Evolutionary conservation across 2,888 invertebrate species (phyloP).

Genomic region (Apodemia mormo): DNA sequence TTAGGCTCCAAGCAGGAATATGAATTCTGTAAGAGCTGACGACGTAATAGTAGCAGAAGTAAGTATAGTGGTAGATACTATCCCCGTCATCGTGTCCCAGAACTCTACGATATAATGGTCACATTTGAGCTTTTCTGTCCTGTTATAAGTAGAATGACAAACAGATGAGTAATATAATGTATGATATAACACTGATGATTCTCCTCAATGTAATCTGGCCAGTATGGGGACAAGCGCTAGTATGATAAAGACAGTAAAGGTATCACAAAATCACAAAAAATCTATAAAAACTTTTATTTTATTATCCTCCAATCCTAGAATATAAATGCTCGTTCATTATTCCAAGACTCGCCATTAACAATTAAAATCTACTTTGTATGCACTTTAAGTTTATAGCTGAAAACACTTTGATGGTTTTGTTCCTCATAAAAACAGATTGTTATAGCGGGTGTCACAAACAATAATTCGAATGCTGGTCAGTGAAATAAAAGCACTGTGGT

Average conservation of each 20-base stretch:
- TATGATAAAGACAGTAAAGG: slow-evolving; percentile 6
- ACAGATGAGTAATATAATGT: background rate
- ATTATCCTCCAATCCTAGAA: slow-evolving; percentile 54
- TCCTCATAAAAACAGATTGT: slow-evolving; percentile 68
- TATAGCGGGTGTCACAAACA: slow-evolving; percentile 31
- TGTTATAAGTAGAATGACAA: background rate
- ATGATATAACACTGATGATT: background rate
- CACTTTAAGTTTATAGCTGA: slow-evolving; percentile 42
- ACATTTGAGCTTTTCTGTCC: no score
- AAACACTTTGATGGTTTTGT: slow-evolving; percentile 51
- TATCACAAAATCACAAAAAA: slow-evolving; percentile 22
- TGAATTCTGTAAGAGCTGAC: no score
- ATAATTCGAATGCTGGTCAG: slow-evolving; percentile 17
- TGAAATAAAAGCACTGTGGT: slow-evolving; percentile 3
- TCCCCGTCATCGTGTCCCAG: no score
- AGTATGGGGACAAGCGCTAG: background rate
- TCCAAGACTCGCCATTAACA: slow-evolving; percentile 55
- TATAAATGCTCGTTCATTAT: slow-evolving; percentile 62
- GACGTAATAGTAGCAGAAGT: no score
- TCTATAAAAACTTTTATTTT: slow-evolving; percentile 35
- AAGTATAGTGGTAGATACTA: no score
- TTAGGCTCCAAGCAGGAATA: no score
- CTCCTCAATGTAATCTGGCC: background rate
- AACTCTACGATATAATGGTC: no score
- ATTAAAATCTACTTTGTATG: slow-evolving; percentile 74